Evolutionary conservation across 2,888 invertebrate species (phyloP), one percentile per base, ranked within the genome.

Genomic region (Campaea margaritaria): DNA sequence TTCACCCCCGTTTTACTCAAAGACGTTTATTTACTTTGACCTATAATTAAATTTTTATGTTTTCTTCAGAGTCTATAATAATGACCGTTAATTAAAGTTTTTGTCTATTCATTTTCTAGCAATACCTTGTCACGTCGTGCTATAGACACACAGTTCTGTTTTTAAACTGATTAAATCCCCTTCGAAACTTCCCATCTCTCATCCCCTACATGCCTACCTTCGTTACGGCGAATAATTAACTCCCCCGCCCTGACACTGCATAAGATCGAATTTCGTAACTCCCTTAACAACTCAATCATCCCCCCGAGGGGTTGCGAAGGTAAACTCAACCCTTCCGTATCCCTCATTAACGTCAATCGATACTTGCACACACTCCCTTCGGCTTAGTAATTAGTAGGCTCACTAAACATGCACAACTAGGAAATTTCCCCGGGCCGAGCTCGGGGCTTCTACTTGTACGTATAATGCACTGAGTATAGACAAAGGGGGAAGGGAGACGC

Each of bases 401-500:
- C 82, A 72, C 72, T 70, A 72, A 77, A 82, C 83, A 85, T 89
- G 90, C 91, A 90, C 86, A 86, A 86, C 86, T 89, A 89, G 84
- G 72, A 82, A 83, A 80, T 81, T 80, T 36, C 76, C 79, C 72
- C 79, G 82, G 81, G 74, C 75, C 71, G 74, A 71, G 72, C 67
- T 81, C 86, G 82, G 81, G 71, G 72, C 61, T 64, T 53, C 48
- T 43, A 53, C 52, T 14, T 52, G 51, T 58, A 65, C 67, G 63
- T 89, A 88, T 90, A 89, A 85, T 90, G 91, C 90, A 90, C 81
- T 87, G 79, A 85, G 83, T 89, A 87, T 86, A 86, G 84, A 70
- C 72, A 74, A 70, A 64, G 62, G 73, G 72, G 75, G 70, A 76
- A 28, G 71, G 73, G 66, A 73, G 68, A 44, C 42, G 52, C 49